Evolutionary conservation across 2,113 vertebrate genomes (phyloP), one percentile per base, ranked within the genome.

Genomic region (Nycticorax nycticorax): DNA sequence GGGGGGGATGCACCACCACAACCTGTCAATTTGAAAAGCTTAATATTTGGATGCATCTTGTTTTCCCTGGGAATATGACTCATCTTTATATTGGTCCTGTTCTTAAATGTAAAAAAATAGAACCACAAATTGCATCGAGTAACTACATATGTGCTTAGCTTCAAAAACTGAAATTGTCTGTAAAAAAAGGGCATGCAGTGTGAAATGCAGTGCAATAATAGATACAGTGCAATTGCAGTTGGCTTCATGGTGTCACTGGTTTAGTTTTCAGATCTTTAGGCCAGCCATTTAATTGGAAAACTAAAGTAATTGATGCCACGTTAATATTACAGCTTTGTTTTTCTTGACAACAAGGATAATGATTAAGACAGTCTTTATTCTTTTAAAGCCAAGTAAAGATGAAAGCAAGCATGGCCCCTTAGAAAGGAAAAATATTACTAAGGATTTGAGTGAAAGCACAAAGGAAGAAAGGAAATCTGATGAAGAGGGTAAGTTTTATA

Each of bases 321-420:
- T 52, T 68, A 41, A 22, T 85, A 72, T 45, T 71, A 59, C 72
- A 91, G 50, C 45, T 89, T 53, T 84, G 2, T 91, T 71, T 93
- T 77, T 60, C 37, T 92, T 2, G 9, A 41, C 13, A 52, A 17
- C 14, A 62, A 84, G 26, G 27, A 30, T 90, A 66, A 80, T 75
- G 11, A 72, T 85, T 88, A 62, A 94, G 87, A 14, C 1, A 59
- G 14, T 63, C 28, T 92, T 92, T 64, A 74, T 64, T 92, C 30
- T 97, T 96, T 92, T 93, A 72, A 97, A 98, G 97, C 88, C 1
- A 95, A 83, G 39, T 30, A 73, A 88, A 92, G 78, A 93, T 64
- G 63, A 59, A 89, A 73, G 68, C 43, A 94, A 85, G 37, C 56
- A 8, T 10, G 93, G 59, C 41, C 56, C 37, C 57, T 48, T 85